Percentiles rank a stretch among this genome's conserved stretches.
phyloP scores from a whole-genome alignment of 2,888 invertebrate genomes.

The Lepetodrilus schrolli region DNA sequence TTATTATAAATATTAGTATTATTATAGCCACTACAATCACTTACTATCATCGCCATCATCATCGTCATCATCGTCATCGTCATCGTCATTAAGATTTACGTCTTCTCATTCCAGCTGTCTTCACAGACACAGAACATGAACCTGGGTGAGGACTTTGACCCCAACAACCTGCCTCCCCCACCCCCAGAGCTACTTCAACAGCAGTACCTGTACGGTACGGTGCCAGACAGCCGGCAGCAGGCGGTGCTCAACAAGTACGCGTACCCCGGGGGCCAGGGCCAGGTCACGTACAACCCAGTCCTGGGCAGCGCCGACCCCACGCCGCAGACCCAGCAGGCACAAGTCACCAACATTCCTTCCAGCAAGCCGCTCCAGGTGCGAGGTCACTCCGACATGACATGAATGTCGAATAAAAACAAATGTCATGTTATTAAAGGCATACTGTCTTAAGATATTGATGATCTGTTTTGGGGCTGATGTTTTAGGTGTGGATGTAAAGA shows the following conservation, averaged over 20 bases:
- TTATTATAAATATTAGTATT: no score
- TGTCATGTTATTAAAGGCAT: no score
- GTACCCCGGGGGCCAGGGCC: constrained; percentile 51
- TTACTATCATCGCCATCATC: no score
- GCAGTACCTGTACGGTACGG: constrained; percentile 67
- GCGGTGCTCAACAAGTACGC: constrained; percentile 54
- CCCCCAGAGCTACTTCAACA: constrained; percentile 68
- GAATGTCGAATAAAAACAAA: no score
- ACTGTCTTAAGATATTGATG: no score
- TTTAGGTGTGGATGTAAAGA: no score
- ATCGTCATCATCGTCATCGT: no score
- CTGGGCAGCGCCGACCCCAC: constrained; percentile 49
- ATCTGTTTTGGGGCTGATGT: no score
- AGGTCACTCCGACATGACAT: no score
- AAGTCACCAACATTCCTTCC: constrained; percentile 29
- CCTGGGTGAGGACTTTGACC: constrained; percentile 48
- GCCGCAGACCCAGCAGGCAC: constrained; percentile 58
- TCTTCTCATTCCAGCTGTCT: constrained; percentile 58
- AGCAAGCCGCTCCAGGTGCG: constrained; percentile 29
- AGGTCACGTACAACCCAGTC: constrained; percentile 60
- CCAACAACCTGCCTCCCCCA: constrained; percentile 59
- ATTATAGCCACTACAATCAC: no score
- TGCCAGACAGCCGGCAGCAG: constrained; percentile 62
- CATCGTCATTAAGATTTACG: no score
- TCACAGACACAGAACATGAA: constrained; percentile 53